phyloP scores from a whole-genome alignment of 1,140 invertebrate genomes.

The Cyclina sinensis region DNA sequence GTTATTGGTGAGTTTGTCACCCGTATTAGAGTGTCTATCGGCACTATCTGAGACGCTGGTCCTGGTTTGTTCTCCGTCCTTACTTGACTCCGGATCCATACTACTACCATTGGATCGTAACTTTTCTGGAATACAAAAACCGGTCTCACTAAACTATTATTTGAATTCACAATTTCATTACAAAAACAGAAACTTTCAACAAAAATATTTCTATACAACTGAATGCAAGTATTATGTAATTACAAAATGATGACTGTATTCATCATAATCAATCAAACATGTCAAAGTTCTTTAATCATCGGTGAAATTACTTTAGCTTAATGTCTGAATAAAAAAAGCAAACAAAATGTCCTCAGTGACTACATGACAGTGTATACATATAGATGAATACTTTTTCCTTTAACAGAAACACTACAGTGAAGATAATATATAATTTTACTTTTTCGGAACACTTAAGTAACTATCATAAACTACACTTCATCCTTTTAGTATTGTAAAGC shows the following conservation, averaged over 20 bases:
- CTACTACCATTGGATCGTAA: constrained; percentile 50
- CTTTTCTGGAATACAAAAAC: constrained; percentile 40
- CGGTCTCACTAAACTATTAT: too few species aligned
- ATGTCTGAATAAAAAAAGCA: neutral
- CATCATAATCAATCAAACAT: neutral
- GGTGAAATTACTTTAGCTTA: neutral
- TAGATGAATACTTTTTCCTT: too few species aligned
- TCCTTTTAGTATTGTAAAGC: too few species aligned
- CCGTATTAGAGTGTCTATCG: neutral
- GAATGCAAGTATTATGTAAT: neutral
- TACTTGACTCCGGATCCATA: constrained; percentile 32
- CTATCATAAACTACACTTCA: too few species aligned
- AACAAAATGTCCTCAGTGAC: too few species aligned
- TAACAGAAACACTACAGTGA: too few species aligned
- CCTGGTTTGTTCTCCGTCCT: constrained; percentile 2
- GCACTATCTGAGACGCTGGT: constrained; percentile 53
- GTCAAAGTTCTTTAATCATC: neutral
- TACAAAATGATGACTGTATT: neutral
- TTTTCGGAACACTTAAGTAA: too few species aligned
- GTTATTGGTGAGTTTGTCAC: neutral
- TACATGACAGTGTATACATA: neutral
- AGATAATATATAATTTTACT: too few species aligned
- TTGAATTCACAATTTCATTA: too few species aligned
- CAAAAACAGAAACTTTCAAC: neutral
- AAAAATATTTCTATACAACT: neutral